Evolutionary conservation across 2,797 vertebrate genomes (phyloP), one percentile per base, ranked within the genome.

Genomic region (Triplophysa bombifrons): DNA sequence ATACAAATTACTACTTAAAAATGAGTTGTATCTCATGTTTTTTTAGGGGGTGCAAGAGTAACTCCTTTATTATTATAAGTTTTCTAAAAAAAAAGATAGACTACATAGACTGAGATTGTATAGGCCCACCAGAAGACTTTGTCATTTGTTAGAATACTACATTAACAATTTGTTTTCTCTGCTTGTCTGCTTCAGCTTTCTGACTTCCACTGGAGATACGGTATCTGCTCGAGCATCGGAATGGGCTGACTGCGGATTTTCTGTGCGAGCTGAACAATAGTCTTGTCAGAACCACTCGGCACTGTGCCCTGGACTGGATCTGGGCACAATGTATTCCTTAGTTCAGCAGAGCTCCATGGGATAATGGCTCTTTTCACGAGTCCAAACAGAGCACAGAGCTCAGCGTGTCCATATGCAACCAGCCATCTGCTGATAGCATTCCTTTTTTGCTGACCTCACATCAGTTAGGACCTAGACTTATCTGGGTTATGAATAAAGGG

Each of bases 311-410:
- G 38, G 12, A 66, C 72, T 20, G 64, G 17, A 75, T 73, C 38
- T 30, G 73, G n/a, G 79, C 70, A 87, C 85, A 85, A 85, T 84
- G 82, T 75, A 75, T 87, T 86, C 82, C 85, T 84, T 76, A 80
- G 83, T 86, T 82, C 79, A 75, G 70, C 70, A 64, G 19, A 50
- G 72, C 68, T 44, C 51, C 58, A 17, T 27, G 64, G 82, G 60
- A 86, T 85, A 89, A 84, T 80, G 85, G 72, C 46, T 60, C 80
- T 76, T 85, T 87, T 89, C 78, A 83, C 50, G 65, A 34, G 60
- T 16, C 71, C 74, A 58, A 22, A 41, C 65, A 25, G 70, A 80
- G 58, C 73, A 34, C 71, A 55, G 50, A 75, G 55, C 41, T 51
- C 82, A 66, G 80, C 51, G 22, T 56, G 66, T 72, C 78, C 77